Base-by-base conservation (phyloP, 2,797 vertebrate species). In the Chelmon rostratus region DNA sequence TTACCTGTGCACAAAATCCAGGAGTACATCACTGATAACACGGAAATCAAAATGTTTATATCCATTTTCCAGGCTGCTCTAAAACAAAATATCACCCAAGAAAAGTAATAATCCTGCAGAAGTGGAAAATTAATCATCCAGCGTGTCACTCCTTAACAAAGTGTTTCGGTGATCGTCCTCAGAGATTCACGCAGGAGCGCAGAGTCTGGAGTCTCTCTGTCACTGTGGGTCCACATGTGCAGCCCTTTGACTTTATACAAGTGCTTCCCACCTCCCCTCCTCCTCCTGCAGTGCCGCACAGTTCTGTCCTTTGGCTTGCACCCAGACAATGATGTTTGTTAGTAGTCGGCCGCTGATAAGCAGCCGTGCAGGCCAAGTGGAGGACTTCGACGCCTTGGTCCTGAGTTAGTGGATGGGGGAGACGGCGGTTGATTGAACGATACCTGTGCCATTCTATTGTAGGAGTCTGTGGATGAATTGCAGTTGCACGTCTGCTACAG, bases 321-420 rank as follows among this genome's bases (percentile, higher is more conserved):
- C 93, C 86, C 84, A 96, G 93, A 96, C 96, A 96, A 92, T 96
- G 94, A 90, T 96, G 94, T 97, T 95, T 95, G 94, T 94, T 92
- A 94, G 96, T 93, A 94, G 94, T 95, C 90, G 95, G 94, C 93
- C 94, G 94, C 95, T 94, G 93, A 94, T 93, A 93, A 94, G 95
- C 93, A 96, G 95, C 46, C 92, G 94, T 94, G 95, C 94, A 89
- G 93, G 78, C 86, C 85, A 84, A 95, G 96, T 95, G 95, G 97
- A 96, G 96, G 93, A 93, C 78, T 86, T 94, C 91, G 94, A 94
- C 94, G 92, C 85, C 91, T 87, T 86, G 62, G 91, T 92, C 95
- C 89, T 92, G 88, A 89, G 46, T 59, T 12, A 5, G 31, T 90
- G 81, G 85, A 83, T 79, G 88, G 89, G 90, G 92, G 94, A 91